Conservation (phyloP, 2,113 vertebrate genomes). For the Pteronura brasiliensis region DNA sequence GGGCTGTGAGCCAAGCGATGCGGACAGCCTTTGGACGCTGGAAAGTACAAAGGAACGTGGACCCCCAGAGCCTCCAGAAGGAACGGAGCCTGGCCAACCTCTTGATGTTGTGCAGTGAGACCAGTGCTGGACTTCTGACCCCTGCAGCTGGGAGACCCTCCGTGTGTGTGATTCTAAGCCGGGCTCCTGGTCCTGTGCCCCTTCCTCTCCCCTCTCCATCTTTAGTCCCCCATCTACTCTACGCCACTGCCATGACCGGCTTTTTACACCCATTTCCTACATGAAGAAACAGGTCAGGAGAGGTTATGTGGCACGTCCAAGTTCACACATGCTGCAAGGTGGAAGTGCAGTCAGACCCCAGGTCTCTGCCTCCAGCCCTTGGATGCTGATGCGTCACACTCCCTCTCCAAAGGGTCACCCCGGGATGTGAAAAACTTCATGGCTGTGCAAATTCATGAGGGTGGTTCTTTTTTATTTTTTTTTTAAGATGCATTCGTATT, state of each 20-base stretch:
- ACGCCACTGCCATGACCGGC: accelerated
- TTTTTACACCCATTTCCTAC: not conserved
- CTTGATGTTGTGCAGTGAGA: not conserved
- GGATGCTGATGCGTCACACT: accelerated
- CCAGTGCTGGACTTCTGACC: not conserved
- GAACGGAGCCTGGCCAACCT: not conserved
- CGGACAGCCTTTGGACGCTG: not conserved
- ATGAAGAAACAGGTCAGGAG: not conserved
- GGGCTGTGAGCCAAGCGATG: not conserved
- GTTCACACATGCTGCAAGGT: not conserved
- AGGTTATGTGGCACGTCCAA: not conserved
- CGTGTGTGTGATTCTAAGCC: not conserved
- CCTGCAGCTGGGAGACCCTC: no score
- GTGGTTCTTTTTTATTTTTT: not conserved
- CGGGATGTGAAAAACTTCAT: not conserved
- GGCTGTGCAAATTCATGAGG: no score
- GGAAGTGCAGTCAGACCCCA: not conserved
- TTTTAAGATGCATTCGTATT: no score
- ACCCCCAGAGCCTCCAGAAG: not conserved
- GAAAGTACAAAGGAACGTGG: not conserved
- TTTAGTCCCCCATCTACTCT: not conserved
- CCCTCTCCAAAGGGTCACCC: not conserved
- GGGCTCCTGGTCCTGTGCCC: not conserved
- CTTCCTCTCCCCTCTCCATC: not conserved
- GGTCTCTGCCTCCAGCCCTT: not conserved